Evolutionary conservation across 2,888 invertebrate genomes (phyloP).

Genomic region (Andrena dorsata): DNA sequence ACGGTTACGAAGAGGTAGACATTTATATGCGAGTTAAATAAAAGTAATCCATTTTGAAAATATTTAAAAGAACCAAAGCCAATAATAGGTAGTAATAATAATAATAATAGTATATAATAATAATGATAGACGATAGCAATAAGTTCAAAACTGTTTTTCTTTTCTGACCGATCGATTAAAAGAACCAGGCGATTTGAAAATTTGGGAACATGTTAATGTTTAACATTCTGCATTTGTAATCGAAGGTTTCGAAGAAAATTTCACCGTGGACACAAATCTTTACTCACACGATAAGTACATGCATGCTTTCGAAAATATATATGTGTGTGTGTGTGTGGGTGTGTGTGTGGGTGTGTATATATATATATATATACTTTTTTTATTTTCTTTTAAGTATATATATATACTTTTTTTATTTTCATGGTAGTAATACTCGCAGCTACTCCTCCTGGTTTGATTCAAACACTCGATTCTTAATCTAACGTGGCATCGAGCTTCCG

Average conservation of each 20-base stretch:
- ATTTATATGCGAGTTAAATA: slow-evolving; percentile 79
- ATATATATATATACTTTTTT: slow-evolving; percentile 7
- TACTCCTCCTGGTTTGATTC: slow-evolving; percentile 69
- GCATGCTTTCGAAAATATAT: slow-evolving; percentile 61
- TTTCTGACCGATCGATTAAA: slow-evolving; percentile 54
- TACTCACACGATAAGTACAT: slow-evolving; percentile 73
- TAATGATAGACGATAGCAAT: too few species aligned
- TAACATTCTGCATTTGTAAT: slow-evolving; percentile 54
- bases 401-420: slow-evolving; percentile 16
- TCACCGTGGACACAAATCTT: slow-evolving; percentile 71
- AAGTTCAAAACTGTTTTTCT: slow-evolving; percentile 40
- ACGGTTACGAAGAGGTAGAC: slow-evolving; percentile 83
- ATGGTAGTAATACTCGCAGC: slow-evolving; percentile 67
- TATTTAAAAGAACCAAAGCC: slow-evolving; percentile 37
- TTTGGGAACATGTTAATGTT: slow-evolving; percentile 76
- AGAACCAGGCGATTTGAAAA: slow-evolving; percentile 79
- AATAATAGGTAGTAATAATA: slow-evolving; percentile 25
- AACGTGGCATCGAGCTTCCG: slow-evolving; percentile 64
- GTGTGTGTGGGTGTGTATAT: slow-evolving; percentile 44
- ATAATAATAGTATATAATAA: too few species aligned
- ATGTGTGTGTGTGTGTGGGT: too few species aligned
- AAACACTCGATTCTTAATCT: slow-evolving; percentile 70
- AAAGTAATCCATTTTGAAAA: slow-evolving; percentile 63
- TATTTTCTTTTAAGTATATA: background rate
- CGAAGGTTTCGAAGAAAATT: slow-evolving; percentile 58